These are phyloP conservation scores for Zapus hudsonius DNA, from an alignment of 2,113 vertebrate species.

Conservation along the genomic window DNA sequence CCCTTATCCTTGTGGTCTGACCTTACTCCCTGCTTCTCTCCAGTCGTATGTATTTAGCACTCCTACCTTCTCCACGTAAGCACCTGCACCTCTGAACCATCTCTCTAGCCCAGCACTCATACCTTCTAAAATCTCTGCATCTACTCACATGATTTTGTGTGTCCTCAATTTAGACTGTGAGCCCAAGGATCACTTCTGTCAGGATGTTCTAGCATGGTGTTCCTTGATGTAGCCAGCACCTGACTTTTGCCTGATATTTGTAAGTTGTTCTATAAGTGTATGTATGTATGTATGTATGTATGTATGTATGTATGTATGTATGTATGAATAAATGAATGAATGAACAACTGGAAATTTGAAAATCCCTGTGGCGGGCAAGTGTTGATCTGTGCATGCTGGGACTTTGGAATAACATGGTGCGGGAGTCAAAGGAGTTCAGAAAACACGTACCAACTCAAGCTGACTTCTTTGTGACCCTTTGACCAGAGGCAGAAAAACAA, in stretches of 20 bases:
- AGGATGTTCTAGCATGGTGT: neutral
- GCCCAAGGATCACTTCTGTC: neutral
- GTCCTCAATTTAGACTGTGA: neutral
- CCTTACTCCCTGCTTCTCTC: neutral
- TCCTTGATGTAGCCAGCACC: neutral
- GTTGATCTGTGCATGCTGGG: neutral
- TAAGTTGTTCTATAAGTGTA: neutral
- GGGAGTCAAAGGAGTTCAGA: neutral
- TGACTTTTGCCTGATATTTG: neutral
- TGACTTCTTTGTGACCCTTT: neutral
- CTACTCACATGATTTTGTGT: neutral
- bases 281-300: neutral
- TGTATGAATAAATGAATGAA: neutral
- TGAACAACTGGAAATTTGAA: neutral
- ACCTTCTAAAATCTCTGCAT: neutral
- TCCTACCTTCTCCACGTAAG: no score
- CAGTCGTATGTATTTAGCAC: neutral
- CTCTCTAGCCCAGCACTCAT: no score
- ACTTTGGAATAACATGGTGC: neutral
- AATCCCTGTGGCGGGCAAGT: neutral
- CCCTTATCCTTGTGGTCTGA: neutral
- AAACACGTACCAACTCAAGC: neutral
- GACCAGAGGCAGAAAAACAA: neutral
- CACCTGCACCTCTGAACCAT: no score
- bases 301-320: no score